These are phyloP conservation scores for Hemibates koningsi DNA, from an alignment of 2,113 vertebrate species.

Conservation along the genomic window DNA sequence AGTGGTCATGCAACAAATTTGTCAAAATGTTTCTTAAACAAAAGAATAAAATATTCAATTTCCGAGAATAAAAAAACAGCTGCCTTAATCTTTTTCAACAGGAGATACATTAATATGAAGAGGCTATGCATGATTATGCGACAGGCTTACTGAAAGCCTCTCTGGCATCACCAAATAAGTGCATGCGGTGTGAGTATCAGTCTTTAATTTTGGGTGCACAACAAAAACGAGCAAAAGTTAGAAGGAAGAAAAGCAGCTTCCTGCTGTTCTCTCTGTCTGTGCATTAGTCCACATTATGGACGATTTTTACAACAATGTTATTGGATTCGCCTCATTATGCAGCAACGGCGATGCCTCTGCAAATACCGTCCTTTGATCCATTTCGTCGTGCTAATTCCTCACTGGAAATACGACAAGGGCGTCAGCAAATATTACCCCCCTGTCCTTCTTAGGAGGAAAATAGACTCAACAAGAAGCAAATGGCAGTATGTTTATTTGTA, in stretches of 20 bases:
- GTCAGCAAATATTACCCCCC: not conserved
- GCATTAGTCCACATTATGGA: conserved; percentile 2
- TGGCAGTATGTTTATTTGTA: not conserved
- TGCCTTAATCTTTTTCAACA: conserved; percentile 8
- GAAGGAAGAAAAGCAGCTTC: not conserved
- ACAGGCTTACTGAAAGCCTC: not conserved
- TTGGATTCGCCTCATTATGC: conserved; percentile 31
- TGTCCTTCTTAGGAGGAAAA: not conserved
- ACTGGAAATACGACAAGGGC: not conserved
- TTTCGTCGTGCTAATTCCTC: not conserved
- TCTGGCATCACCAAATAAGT: not conserved
- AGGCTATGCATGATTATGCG: not conserved
- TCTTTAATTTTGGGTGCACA: not conserved
- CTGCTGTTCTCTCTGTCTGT: not conserved
- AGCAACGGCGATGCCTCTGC: not conserved
- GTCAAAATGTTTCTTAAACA: not conserved
- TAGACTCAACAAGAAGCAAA: not conserved
- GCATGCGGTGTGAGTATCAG: not conserved
- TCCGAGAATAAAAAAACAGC: not conserved
- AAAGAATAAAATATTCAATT: not conserved
- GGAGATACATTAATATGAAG: conserved; percentile 6
- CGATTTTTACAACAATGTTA: conserved; percentile 1
- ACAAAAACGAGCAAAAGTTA: not conserved
- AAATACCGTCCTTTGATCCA: conserved; percentile 12
- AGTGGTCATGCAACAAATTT: not conserved